Base-by-base conservation (phyloP, 2,888 invertebrate species). In the Tetanocera ferruginea region DNA sequence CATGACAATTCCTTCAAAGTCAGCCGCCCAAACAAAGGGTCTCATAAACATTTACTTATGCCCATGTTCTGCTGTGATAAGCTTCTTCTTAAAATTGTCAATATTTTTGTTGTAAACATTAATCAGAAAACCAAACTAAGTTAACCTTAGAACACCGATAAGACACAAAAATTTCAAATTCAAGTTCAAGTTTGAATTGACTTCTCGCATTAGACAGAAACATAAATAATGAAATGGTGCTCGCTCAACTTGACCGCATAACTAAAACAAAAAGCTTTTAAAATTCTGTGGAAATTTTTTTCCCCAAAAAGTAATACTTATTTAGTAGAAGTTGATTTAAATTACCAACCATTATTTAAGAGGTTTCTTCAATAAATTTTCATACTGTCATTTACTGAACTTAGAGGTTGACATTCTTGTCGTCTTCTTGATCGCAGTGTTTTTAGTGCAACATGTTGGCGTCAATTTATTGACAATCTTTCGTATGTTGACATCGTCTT, bases 391-490 rank as follows among this genome's bases (percentile, higher is more conserved):
- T n/a, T n/a, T n/a, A n/a, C n/a, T n/a, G 14, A 43, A 2, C 6
- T 43, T 2, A 11, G 6, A 6, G 43, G 11, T 14, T 11, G 11
- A 14, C 43, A 43, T 43, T 43, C 3, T 14, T 6, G 11, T 43
- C 6, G 43, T 43, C 11, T n/a, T n/a, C 1, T 1, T 6, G 37
- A 8, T 25, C 17, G 62, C 17, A 62, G 23, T 19, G n/a, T 60
- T 23, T 11, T 34, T 64, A 8, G 17, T 60, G 60, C 51, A 31
- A 66, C 49, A 28, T 51, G 17, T 70, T 31, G 70, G 70, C 70
- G 31, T 55, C 70, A 55, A 55, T 70, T 70, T 70, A 55, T 70
- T 52, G 55, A 70, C 70, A 52, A 55, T 43, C 19, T 11, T 25
- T 34, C 34, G 28, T 37, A 11, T 9, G 23, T 49, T 49, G 67